Conservation (phyloP, 1,140 invertebrate genomes). For the Psilanteris sp. region DNA sequence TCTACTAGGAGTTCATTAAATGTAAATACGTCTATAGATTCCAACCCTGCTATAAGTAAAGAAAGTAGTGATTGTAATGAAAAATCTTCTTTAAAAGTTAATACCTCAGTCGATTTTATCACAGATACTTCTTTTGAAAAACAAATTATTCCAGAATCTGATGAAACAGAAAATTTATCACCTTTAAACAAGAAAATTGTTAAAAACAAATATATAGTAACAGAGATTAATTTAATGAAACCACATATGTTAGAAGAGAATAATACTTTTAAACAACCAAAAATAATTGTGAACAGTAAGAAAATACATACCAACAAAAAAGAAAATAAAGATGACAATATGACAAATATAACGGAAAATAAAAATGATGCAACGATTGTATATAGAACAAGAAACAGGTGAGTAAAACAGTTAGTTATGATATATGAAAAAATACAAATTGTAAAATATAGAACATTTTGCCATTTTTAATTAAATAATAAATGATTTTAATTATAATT, state of each 20-base stretch:
- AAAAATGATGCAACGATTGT: constrained; percentile 7
- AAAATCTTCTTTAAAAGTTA: constrained; percentile 67
- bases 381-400: constrained; percentile 34
- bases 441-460: too few species aligned
- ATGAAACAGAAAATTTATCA: background rate
- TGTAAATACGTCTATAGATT: constrained; percentile 69
- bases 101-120: constrained; percentile 64
- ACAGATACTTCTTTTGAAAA: constrained; percentile 7
- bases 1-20: constrained; percentile 62
- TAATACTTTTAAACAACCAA: too few species aligned
- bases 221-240: too few species aligned
- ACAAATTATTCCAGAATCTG: background rate
- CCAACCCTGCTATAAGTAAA: background rate
- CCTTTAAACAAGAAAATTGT: constrained; percentile 4
- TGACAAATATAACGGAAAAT: background rate
- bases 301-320: constrained; percentile 6
- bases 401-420: background rate
- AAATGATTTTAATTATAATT: too few species aligned
- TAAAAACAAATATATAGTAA: background rate
- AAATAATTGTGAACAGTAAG: too few species aligned
- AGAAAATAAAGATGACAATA: background rate
- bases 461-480: too few species aligned
- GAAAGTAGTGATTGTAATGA: constrained; percentile 9
- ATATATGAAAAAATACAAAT: background rate
- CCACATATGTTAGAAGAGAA: too few species aligned